These are phyloP conservation scores for Triplophysa yarkandensis DNA, from an alignment of 2,797 vertebrate species.

Conservation along the genomic window DNA sequence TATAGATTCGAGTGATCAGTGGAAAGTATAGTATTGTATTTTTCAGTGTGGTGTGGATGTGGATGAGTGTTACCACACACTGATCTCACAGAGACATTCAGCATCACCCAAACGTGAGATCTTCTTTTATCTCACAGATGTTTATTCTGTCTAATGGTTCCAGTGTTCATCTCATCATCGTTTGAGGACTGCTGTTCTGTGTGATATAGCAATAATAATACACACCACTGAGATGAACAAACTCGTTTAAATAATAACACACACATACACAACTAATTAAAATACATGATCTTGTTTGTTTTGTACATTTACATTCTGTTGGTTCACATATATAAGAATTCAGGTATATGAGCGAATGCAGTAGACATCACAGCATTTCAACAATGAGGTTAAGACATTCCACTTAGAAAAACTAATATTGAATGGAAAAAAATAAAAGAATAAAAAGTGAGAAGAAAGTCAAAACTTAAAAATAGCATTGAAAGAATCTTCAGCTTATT, in stretches of 20 bases:
- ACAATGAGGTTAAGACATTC: no score
- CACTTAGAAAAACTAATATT: no score
- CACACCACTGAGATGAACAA: constrained; percentile 20
- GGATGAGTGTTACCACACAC: background rate
- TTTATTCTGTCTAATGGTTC: background rate
- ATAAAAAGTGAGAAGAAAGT: no score
- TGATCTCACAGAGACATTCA: background rate
- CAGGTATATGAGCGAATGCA: background rate
- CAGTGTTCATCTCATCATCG: background rate
- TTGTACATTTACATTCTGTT: background rate
- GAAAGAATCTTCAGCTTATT: no score
- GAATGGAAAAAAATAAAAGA: no score
- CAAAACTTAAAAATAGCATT: no score
- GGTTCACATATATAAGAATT: background rate
- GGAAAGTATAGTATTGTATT: background rate
- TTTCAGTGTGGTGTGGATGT: background rate
- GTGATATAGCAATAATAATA: constrained; percentile 18
- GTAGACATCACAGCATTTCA: no score
- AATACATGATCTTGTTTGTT: background rate
- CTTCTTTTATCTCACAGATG: background rate
- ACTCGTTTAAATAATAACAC: constrained; percentile 7
- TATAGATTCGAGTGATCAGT: background rate
- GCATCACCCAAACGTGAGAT: background rate
- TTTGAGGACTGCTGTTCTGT: constrained; percentile 1
- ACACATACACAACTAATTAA: constrained; percentile 1